phyloP scores from a whole-genome alignment of 2,888 invertebrate species.

The Cenopis cana region DNA sequence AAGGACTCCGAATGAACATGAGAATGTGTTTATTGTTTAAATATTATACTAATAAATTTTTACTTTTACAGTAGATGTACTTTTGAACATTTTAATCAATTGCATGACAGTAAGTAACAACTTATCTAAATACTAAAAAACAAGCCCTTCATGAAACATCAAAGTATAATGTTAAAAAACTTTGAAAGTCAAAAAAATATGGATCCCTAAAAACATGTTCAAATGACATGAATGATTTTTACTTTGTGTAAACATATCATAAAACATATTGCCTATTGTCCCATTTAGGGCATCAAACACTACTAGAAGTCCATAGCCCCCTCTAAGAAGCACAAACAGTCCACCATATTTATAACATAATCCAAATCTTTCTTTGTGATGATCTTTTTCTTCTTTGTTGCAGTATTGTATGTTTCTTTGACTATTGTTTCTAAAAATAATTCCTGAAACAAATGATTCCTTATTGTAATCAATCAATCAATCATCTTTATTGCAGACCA shows the following conservation, averaged over 20 bases:
- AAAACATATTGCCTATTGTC: neutral
- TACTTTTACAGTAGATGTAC: neutral
- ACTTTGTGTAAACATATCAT: neutral
- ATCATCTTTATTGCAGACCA: too few relatives aligned
- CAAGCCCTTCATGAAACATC: neutral
- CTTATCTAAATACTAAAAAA: neutral
- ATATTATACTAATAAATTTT: neutral
- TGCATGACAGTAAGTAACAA: neutral
- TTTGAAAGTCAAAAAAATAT: too few relatives aligned
- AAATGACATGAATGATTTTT: neutral
- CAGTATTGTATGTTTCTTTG: conserved; percentile 91
- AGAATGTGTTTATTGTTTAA: too few relatives aligned
- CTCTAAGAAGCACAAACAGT: conserved; percentile 93
- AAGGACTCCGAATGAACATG: neutral
- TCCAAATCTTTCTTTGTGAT: conserved; percentile 93
- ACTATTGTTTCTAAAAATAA: conserved; percentile 93
- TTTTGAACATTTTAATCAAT: neutral
- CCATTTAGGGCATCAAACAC: too few relatives aligned
- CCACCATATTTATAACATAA: conserved; percentile 90
- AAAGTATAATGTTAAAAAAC: too few relatives aligned
- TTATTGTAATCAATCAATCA: too few relatives aligned
- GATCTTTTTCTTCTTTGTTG: conserved; percentile 92
- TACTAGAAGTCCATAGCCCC: conserved; percentile 88
- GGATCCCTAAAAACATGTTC: too few relatives aligned
- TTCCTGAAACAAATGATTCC: conserved; percentile 87